Evolutionary conservation across 2,113 vertebrate species (phyloP), one percentile per base, ranked within the genome.

Genomic region (Apeltes quadracus): DNA sequence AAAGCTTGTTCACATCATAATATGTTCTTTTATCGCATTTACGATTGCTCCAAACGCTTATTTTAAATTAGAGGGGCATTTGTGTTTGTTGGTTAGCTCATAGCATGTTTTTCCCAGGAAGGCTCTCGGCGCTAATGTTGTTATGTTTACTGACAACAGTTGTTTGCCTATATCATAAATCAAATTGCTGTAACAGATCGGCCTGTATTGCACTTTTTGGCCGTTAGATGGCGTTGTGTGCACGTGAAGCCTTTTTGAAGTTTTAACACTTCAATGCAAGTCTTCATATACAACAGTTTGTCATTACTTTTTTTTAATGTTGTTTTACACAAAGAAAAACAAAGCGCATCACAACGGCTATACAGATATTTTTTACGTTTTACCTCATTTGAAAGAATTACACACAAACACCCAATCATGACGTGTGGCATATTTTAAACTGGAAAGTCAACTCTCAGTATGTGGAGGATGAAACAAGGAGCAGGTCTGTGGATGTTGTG

Each of bases 91-190:
- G 18, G 7, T 38, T 12, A 8, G 20, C 13, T 64, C 39, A 32
- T 29, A 34, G 57, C 65, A 61, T 66, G 70, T 61, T 29, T n/a
- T 34, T 69, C 43, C 78, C 71, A 3, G 44, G 20, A 18, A 65
- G 72, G 75, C 67, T 72, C 23, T 0, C 16, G 39, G 18, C 2
- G 7, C 69, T 54, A 7, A 6, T 34, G 32, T 34, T 34, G 15
- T 7, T 18, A 44, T 7, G 1, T 44, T 44, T 16, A 18, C 15
- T 18, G 43, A 44, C 43, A 6, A n/a, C 18, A 48, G 18, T n/a
- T 18, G 10, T 48, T 48, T 48, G 20, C n/a, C 10, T 13, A 22
- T 11, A 51, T 23, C 10, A 23, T 11, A 51, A 50, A 22, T 22
- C n/a, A 23, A 10, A 50, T 22, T 20, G 46, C 22, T n/a, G 48